phyloP scores from a whole-genome alignment of 2,797 vertebrate species.

The Toxotes lorentzi region DNA sequence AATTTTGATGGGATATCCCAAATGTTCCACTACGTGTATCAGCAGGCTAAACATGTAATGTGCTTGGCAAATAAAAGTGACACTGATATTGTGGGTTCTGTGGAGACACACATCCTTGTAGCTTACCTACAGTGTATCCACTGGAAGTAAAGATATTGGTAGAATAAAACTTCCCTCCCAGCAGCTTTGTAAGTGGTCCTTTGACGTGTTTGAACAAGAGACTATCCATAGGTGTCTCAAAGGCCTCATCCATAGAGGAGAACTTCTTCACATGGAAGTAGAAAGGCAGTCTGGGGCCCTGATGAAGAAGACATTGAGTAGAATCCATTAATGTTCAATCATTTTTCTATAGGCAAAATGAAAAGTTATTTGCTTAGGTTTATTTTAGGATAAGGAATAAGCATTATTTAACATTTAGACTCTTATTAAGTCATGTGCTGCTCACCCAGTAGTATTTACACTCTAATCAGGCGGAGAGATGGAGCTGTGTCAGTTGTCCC shows the following conservation, averaged over 20 bases:
- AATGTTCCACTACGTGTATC: neutral
- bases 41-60: neutral
- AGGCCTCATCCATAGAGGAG: slow-evolving; percentile 44
- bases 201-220: slow-evolving; percentile 43
- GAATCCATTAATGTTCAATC: neutral
- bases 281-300: slow-evolving; percentile 54
- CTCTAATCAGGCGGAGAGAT: slow-evolving; percentile 59
- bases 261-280: slow-evolving; percentile 45
- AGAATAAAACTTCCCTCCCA: slow-evolving; percentile 46
- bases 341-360: neutral
- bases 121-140: slow-evolving; percentile 59
- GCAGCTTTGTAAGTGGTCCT: slow-evolving; percentile 38
- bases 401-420: too few species aligned
- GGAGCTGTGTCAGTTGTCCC: slow-evolving; percentile 64
- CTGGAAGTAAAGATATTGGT: slow-evolving; percentile 17
- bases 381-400: neutral
- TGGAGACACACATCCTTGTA: too few species aligned
- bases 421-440: neutral
- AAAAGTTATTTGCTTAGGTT: neutral
- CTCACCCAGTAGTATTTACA: slow-evolving; percentile 56
- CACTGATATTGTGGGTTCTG: neutral
- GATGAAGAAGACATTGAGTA: neutral
- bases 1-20: neutral
- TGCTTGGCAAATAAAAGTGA: neutral
- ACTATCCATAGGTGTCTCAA: slow-evolving; percentile 52